Conservation (phyloP, 92 coral and sea anemone species). For the Micromussa lordhowensis region DNA sequence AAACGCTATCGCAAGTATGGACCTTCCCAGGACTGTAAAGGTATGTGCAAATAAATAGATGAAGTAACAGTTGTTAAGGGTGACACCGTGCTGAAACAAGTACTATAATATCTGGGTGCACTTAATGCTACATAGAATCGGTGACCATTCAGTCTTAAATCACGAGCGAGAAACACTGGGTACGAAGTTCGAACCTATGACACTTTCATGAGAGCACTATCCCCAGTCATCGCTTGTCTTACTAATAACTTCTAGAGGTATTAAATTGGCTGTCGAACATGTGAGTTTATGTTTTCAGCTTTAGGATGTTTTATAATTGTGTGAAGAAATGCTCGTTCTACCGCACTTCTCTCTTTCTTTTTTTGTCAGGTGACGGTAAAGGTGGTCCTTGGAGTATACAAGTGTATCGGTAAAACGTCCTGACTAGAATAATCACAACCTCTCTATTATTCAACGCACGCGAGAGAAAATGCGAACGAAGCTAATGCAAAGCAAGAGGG, state of each 20-base stretch:
- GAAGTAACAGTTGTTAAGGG: background rate
- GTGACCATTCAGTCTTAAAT: too few relatives aligned
- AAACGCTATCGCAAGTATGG: constrained; percentile 78
- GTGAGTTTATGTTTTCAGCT: background rate
- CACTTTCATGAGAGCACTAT: background rate
- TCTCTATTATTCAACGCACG: too few relatives aligned
- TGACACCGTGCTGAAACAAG: background rate
- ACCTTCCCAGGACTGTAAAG: constrained; percentile 76
- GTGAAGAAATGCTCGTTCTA: background rate
- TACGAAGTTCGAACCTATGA: background rate
- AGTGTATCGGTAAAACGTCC: constrained; percentile 79
- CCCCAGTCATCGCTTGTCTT: background rate
- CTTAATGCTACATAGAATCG: too few relatives aligned
- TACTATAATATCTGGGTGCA: too few relatives aligned
- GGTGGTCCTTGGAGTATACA: constrained; percentile 99
- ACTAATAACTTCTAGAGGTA: background rate
- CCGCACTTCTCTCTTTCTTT: background rate
- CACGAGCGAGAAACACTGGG: too few relatives aligned
- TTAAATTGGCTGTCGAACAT: background rate
- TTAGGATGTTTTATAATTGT: background rate
- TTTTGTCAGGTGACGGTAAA: constrained; percentile 85
- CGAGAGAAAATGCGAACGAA: too few relatives aligned
- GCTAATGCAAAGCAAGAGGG: too few relatives aligned
- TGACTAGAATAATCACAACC: too few relatives aligned
- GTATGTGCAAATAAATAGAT: constrained; percentile 35